Evolutionary conservation across 1,140 invertebrate species (phyloP).

Genomic region (Sinella curviseta): DNA sequence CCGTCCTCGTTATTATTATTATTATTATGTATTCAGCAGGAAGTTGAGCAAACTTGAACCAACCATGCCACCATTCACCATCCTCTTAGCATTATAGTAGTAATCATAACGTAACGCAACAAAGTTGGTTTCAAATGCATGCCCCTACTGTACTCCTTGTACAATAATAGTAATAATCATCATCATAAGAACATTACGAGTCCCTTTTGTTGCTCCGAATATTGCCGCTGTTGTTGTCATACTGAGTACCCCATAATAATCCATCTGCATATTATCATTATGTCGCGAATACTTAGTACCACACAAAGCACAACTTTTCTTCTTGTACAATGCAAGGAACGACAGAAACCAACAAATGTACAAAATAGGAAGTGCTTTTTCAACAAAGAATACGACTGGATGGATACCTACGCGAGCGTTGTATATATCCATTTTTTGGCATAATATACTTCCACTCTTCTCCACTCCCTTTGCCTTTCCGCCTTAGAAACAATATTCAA

Average conservation of each 20-base stretch:
- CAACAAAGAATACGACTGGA: not conserved
- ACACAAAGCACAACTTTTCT: not conserved
- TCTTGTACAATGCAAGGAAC: not conserved
- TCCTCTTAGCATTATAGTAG: too few relatives aligned
- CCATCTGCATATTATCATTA: not conserved
- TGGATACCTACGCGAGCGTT: too few relatives aligned
- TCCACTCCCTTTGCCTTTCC: too few relatives aligned
- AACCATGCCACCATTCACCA: not conserved
- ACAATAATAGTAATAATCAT: too few relatives aligned
- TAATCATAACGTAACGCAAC: too few relatives aligned
- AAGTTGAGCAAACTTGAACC: not conserved
- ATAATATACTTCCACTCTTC: too few relatives aligned
- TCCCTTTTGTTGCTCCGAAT: not conserved
- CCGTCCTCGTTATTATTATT: too few relatives aligned
- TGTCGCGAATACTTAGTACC: too few relatives aligned
- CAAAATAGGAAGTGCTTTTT: not conserved
- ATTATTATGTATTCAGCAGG: slow-evolving; percentile 5
- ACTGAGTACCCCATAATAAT: not conserved
- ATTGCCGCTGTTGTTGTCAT: not conserved
- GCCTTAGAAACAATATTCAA: too few relatives aligned
- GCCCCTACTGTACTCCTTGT: too few relatives aligned
- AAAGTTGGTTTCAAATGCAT: too few relatives aligned
- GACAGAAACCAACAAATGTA: not conserved
- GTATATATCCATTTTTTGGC: too few relatives aligned
- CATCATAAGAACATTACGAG: not conserved